Percentiles rank a stretch among this genome's conserved stretches.
These are phyloP conservation scores for Pomacea maculata DNA, from an alignment of 1,140 invertebrate genomes.

Conservation along the genomic window DNA sequence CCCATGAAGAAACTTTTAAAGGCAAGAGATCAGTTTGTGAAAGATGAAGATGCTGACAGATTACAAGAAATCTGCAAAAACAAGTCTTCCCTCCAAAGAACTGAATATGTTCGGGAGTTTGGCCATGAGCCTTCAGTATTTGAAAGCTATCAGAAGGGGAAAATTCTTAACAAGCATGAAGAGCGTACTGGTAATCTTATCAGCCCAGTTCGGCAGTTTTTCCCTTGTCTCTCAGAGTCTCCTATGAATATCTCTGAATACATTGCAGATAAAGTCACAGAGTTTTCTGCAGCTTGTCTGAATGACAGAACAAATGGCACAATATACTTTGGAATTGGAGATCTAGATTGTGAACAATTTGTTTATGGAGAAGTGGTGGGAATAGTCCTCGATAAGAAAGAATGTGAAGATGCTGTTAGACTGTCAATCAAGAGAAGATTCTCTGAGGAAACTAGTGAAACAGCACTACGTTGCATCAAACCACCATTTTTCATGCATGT, in stretches of 20 bases:
- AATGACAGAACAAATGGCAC: slow-evolving; percentile 45
- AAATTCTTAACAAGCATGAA: slow-evolving; percentile 8
- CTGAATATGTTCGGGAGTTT: slow-evolving; percentile 11
- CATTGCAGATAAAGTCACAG: slow-evolving; percentile 33
- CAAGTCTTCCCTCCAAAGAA: not conserved
- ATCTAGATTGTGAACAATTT: slow-evolving; percentile 13
- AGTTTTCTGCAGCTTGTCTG: slow-evolving; percentile 42
- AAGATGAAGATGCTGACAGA: slow-evolving; percentile 1
- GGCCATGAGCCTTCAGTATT: not conserved
- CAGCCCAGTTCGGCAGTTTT: slow-evolving; percentile 27
- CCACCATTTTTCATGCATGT: slow-evolving; percentile 39
- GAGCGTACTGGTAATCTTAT: slow-evolving; percentile 24
- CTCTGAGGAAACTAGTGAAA: slow-evolving; percentile 21
- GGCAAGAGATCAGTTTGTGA: slow-evolving; percentile 22
- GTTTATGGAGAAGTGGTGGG: slow-evolving; percentile 38
- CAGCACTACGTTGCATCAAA: slow-evolving; percentile 33
- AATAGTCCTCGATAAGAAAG: slow-evolving; percentile 20
- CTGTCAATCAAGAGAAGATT: slow-evolving; percentile 26
- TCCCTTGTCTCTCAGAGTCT: not conserved
- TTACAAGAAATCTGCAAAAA: not conserved
- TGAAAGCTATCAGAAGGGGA: slow-evolving; percentile 4
- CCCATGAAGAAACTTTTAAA: slow-evolving; percentile 23
- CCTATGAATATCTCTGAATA: slow-evolving; percentile 10
- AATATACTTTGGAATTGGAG: slow-evolving; percentile 41
- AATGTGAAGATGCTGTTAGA: slow-evolving; percentile 25